Evolutionary conservation across 2,113 vertebrate species (phyloP).

Genomic region (Coryphaenoides rupestris): DNA sequence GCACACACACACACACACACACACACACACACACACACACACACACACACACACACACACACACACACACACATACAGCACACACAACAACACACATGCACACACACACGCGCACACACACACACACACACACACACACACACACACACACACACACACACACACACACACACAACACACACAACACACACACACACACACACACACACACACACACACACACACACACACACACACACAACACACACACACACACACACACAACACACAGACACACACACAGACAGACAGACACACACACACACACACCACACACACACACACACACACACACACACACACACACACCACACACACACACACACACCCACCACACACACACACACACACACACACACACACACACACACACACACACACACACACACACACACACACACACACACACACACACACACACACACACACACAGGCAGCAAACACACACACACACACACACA

Average conservation of each 20-base stretch:
- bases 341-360: no score
- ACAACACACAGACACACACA: no score
- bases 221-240: no score
- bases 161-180: no score
- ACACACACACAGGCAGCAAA: not conserved
- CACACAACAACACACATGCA: not conserved
- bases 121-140: not conserved
- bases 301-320: no score
- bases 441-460: not conserved
- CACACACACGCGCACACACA: slow-evolving; percentile 3
- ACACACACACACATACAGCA: slow-evolving; percentile 4
- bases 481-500: no score
- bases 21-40: slow-evolving; percentile 15
- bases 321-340: slow-evolving; percentile 4
- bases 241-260: no score
- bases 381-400: not conserved
- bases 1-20: slow-evolving; percentile 6
- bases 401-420: slow-evolving; percentile 7
- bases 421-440: slow-evolving; percentile 3
- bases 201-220: no score
- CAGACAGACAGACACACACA: no score
- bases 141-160: not conserved
- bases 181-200: no score
- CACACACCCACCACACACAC: no score
- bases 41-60: not conserved